Percentiles rank a stretch among this genome's conserved stretches.
phyloP scores from a whole-genome alignment of 2,888 invertebrate species.

The Beris morrisii region DNA sequence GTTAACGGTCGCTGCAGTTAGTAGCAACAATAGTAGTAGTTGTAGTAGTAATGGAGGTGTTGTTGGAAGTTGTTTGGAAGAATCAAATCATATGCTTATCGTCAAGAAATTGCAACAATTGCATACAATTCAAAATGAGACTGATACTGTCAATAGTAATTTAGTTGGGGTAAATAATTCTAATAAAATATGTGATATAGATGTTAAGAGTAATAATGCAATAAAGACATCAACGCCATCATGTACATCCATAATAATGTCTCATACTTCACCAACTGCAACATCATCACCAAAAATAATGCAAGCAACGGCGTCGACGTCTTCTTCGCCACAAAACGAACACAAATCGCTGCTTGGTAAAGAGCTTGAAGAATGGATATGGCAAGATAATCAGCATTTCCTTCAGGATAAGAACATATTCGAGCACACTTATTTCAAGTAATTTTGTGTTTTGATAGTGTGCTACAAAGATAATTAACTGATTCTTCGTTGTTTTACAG shows the following conservation, averaged over 20 bases:
- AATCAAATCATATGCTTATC: background rate
- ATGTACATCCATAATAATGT: background rate
- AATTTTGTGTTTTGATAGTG: slow-evolving; percentile 50
- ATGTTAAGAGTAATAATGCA: slow-evolving; percentile 43
- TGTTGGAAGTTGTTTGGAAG: too few species aligned
- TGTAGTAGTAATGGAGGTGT: slow-evolving; percentile 2
- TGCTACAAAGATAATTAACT: background rate
- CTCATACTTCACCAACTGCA: slow-evolving; percentile 14
- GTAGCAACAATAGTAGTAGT: background rate
- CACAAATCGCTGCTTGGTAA: slow-evolving; percentile 51
- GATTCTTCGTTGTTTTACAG: slow-evolving; percentile 55
- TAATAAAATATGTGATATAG: slow-evolving; percentile 53
- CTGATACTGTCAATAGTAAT: slow-evolving; percentile 37
- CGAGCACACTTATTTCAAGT: slow-evolving; percentile 94
- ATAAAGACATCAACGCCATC: slow-evolving; percentile 21
- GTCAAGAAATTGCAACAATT: slow-evolving; percentile 30
- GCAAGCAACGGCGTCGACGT: background rate
- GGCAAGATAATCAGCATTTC: slow-evolving; percentile 96
- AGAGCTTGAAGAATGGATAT: slow-evolving; percentile 92
- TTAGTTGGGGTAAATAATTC: slow-evolving; percentile 37
- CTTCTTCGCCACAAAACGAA: background rate
- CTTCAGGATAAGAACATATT: slow-evolving; percentile 94
- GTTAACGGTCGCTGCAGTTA: background rate
- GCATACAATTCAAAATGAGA: slow-evolving; percentile 38
- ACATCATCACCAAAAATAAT: slow-evolving; percentile 2